A percentile compares a stretch with the other conserved stretches of the same genome.
Evolutionary conservation across 2,113 vertebrate species (phyloP).

Genomic region (Zingel zingel): DNA sequence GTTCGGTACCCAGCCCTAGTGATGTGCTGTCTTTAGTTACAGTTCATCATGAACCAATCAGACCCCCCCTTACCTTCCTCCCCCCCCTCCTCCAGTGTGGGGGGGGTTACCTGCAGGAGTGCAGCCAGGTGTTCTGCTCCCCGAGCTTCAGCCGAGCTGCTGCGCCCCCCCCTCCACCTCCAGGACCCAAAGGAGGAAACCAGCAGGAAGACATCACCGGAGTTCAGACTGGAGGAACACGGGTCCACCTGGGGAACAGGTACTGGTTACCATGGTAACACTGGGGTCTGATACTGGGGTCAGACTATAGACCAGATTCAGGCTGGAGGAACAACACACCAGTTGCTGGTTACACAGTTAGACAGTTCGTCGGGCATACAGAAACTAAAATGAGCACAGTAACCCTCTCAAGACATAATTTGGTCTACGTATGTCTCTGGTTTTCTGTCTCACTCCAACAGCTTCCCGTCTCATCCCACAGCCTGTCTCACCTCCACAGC

Average conservation of each 20-base stretch:
- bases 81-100: conserved; percentile 86
- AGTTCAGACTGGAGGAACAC: conserved; percentile 88
- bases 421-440: neutral
- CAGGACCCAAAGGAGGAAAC: conserved; percentile 85
- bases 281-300: too few relatives aligned
- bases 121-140: conserved; percentile 86
- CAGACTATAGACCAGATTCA: too few relatives aligned
- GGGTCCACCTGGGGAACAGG: conserved; percentile 81
- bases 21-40: too few relatives aligned
- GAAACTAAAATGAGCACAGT: neutral
- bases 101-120: conserved; percentile 80
- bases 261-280: too few relatives aligned
- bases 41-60: neutral
- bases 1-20: too few relatives aligned
- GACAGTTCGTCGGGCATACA: neutral
- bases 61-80: conserved; percentile 87
- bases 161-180: conserved; percentile 89
- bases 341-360: too few relatives aligned
- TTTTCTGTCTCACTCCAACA: neutral
- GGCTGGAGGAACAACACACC: too few relatives aligned
- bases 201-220: conserved; percentile 91
- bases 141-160: conserved; percentile 81
- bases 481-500: conserved; percentile 88
- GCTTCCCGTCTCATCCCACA: conserved; percentile 55
- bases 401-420: too few relatives aligned